Conservation (phyloP, 1,140 invertebrate genomes). For the Pinna nobilis region DNA sequence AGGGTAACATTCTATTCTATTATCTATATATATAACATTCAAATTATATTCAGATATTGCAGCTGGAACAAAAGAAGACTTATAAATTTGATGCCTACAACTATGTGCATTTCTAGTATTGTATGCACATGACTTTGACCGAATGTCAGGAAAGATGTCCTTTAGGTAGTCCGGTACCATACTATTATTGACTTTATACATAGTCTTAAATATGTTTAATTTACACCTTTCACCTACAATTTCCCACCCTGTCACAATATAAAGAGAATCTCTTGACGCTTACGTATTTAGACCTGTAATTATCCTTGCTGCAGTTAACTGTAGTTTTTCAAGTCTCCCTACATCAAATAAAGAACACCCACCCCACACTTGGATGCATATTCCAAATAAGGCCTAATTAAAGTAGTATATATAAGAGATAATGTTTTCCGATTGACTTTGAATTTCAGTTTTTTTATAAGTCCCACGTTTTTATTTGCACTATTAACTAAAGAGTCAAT, state of each 20-base stretch:
- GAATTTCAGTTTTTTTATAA: slow-evolving; percentile 8
- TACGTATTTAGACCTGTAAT: not conserved
- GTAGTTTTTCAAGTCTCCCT: slow-evolving; percentile 1
- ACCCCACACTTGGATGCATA: slow-evolving; percentile 10
- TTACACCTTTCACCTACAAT: not conserved
- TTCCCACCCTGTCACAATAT: not conserved
- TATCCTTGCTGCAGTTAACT: not conserved
- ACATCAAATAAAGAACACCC: not conserved
- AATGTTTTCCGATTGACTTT: not conserved
- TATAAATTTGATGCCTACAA: no score
- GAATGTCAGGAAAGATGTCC: no score
- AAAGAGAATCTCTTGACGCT: slow-evolving; percentile 2
- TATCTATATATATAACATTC: no score
- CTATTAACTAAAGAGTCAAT: no score
- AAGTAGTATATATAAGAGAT: not conserved
- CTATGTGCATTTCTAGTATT: no score
- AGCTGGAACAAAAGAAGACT: no score
- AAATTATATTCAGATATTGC: no score
- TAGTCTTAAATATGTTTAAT: not conserved
- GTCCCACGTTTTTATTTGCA: no score
- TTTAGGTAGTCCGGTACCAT: not conserved
- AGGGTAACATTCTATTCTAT: no score
- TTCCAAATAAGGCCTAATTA: not conserved
- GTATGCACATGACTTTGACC: no score
- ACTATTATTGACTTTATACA: not conserved